A percentile compares a stretch with the other conserved stretches of the same genome.
phyloP scores from a whole-genome alignment of 2,113 vertebrate species.

The Oryzias melastigma region DNA sequence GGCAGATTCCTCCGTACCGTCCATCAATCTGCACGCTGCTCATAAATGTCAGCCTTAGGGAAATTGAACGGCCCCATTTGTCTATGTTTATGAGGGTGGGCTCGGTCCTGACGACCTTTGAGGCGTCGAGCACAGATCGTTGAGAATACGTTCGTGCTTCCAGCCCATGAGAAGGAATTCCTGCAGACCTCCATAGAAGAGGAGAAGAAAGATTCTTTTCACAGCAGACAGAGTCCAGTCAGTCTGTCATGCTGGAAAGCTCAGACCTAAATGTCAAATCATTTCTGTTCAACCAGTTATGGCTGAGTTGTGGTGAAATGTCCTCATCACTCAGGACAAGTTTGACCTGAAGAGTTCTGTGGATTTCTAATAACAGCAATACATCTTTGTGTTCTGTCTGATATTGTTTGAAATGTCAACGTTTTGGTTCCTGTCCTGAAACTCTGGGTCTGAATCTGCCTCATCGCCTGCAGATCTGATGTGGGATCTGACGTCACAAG shows the following conservation, averaged over 20 bases:
- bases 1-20: slow-evolving; percentile 23
- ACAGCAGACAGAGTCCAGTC: slow-evolving; percentile 15
- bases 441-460: too few species aligned
- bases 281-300: slow-evolving; percentile 10
- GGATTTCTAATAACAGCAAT: too few species aligned
- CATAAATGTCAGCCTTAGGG: slow-evolving; percentile 61
- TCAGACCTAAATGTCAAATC: slow-evolving; percentile 42
- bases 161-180: slow-evolving; percentile 8
- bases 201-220: slow-evolving; percentile 7
- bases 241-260: slow-evolving; percentile 33
- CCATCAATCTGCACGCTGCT: slow-evolving; percentile 48
- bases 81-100: slow-evolving; percentile 64
- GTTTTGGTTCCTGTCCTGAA: too few species aligned
- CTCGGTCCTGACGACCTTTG: slow-evolving; percentile 50
- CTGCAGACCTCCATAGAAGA: slow-evolving; percentile 17
- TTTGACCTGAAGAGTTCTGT: too few species aligned
- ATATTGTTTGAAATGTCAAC: too few species aligned
- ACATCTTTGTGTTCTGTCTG: too few species aligned
- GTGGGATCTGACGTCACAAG: too few species aligned
- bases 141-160: slow-evolving; percentile 30
- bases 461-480: too few species aligned
- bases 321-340: not conserved
- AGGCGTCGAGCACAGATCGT: slow-evolving; percentile 36
- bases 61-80: slow-evolving; percentile 62
- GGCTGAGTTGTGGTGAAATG: slow-evolving; percentile 3